A percentile compares a stretch with the other conserved stretches of the same genome.
Conservation (phyloP, 2,888 invertebrate genomes). For the Pyralis farinalis region DNA sequence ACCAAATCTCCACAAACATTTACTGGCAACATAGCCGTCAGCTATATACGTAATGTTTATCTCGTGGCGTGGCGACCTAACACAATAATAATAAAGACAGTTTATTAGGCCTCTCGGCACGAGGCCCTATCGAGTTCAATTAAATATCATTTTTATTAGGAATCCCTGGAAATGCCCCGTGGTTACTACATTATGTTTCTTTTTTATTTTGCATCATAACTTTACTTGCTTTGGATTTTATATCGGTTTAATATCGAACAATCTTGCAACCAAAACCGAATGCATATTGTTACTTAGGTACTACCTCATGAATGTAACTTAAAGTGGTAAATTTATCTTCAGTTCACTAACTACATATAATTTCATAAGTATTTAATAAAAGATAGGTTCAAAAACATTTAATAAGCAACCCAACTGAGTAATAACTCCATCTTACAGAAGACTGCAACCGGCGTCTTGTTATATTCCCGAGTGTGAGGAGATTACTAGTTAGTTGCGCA, state of each 20-base stretch:
- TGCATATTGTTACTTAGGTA: neutral
- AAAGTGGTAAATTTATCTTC: no score
- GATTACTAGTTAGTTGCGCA: no score
- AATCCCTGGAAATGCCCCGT: conserved; percentile 62
- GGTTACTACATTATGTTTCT: conserved; percentile 48
- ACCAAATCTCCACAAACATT: conserved; percentile 35
- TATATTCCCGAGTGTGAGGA: no score
- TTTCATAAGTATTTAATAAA: no score
- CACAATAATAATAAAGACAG: conserved; percentile 73
- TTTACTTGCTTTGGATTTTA: conserved; percentile 39
- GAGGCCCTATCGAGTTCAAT: conserved; percentile 74
- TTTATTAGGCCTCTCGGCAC: conserved; percentile 72
- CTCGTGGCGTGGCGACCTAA: conserved; percentile 52
- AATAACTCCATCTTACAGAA: no score
- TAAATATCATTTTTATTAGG: conserved; percentile 79
- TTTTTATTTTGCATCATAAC: conserved; percentile 49
- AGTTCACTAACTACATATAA: no score
- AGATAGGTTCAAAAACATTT: no score
- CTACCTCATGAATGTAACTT: no score
- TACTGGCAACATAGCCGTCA: conserved; percentile 24
- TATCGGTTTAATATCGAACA: conserved; percentile 28
- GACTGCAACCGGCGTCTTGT: no score
- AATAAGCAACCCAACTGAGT: no score
- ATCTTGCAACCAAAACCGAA: conserved; percentile 22
- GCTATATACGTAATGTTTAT: conserved; percentile 53